Percentiles rank a stretch among this genome's conserved stretches.
These are phyloP conservation scores for Colinus virginianus DNA, from an alignment of 2,113 vertebrate genomes.

Conservation along the genomic window DNA sequence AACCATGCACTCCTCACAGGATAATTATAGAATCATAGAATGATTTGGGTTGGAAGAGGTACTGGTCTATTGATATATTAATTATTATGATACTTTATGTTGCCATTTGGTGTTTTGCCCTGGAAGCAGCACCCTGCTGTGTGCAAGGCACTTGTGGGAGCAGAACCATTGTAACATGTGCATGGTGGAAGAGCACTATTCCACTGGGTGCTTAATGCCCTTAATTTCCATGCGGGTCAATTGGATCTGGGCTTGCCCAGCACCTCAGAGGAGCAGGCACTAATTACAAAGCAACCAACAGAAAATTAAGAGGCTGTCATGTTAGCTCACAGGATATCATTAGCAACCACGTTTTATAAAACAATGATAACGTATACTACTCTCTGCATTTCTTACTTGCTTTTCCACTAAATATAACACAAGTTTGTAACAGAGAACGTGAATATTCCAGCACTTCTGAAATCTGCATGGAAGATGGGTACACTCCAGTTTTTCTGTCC, in stretches of 20 bases:
- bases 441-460: background rate
- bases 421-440: background rate
- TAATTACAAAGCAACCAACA: background rate
- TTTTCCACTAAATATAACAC: background rate
- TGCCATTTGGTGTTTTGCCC: background rate
- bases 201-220: background rate
- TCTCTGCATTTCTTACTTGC: background rate
- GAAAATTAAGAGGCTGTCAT: background rate
- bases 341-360: background rate
- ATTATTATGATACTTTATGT: background rate
- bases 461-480: background rate
- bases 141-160: accelerated
- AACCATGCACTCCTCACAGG: background rate
- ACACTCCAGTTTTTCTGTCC: background rate
- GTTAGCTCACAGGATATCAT: background rate
- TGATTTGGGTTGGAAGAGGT: too few relatives aligned
- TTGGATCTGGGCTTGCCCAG: background rate
- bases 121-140: background rate
- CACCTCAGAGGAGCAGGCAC: background rate
- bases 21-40: background rate
- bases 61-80: background rate
- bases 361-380: background rate
- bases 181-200: accelerated
- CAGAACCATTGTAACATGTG: background rate
- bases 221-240: background rate